Base-by-base conservation (phyloP, 1,140 invertebrate species). In the Melanaphis sacchari region DNA sequence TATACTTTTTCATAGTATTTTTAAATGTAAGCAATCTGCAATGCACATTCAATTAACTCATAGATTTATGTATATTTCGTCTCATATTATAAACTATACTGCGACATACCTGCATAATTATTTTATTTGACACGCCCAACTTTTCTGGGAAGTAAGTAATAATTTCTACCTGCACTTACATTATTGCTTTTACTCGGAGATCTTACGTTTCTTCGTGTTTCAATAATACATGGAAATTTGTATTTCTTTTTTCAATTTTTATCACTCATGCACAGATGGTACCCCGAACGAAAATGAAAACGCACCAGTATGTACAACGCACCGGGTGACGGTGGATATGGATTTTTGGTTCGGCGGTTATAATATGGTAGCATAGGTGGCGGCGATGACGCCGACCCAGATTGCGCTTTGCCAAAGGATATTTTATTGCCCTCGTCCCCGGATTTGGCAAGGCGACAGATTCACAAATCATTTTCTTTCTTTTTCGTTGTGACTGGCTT, bases 341-440 rank as follows among this genome's bases (percentile, higher is more conserved):
- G 91, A 92, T 92, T 92, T 92, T 92, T 54, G 88, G 43, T 89
- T 52, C 88, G 26, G 88, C 1, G 49, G n/a, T 36, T 89, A 54
- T 52, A 43, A 40, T 43, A 31, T 36, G n/a, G 46, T 89, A 36
- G 88, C 41, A 52, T 54, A 54, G 46, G 49, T 54, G 59, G 76
- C n/a, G 91, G 41, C 41, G 43, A 76, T 91, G 90, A 59, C 91
- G 91, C 49, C 91, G 76, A 92, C 91, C 91, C 76, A 92, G 91
- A 92, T 92, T 92, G 91, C 76, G 91, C n/a, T 92, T 82, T 81
- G 59, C 91, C 66, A 36, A 92, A 92, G 91, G 91, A 92, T 92
- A 92, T 92, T 92, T 92, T 92, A 92, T 92, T 92, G 38, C 66
- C 41, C 43, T 46, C 91, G 24, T 31, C 49, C 21, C n/a, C 38